Base-by-base conservation (phyloP, 1,140 invertebrate genomes). In the Eurytemora carolleeae region DNA sequence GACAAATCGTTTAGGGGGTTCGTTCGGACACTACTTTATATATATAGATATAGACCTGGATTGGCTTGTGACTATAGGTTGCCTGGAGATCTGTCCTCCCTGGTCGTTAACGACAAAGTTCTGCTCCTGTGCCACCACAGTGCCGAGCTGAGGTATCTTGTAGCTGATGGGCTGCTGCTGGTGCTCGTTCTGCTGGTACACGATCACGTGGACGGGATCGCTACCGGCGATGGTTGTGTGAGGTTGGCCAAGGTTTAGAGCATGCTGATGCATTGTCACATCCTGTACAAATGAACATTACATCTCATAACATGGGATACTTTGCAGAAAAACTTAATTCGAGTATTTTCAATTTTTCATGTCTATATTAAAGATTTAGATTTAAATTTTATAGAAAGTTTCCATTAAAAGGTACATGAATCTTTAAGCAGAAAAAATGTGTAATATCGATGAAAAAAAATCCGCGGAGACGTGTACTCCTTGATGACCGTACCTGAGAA, bases 161-260 rank as follows among this genome's bases (percentile, higher is more conserved):
- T 60, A 60, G 23, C 31, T 55, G 20, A 60, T 60, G 16, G 59
- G 59, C 17, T 60, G 59, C 24, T 60, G 59, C 24, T 60, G 59
- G 2, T 60, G 59, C 23, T 57, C 16, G 3, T 57, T 16, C 16
- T 57, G 56, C 23, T 57, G 56, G 56, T 57, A 57, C 16, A 57
- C 56, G 16, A 57, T 12, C 19, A 25, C 31, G n/a, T 44, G 31
- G 31, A 44, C 31, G n/a, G 31, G 31, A n/a, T 44, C 31, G 31
- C 31, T 44, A n/a, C 31, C 31, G 7, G 31, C 31, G 7, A 44
- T 44, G 7, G 31, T 44, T 7, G 31, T 44, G 31, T 44, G 31
- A n/a, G 31, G 7, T n/a, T 44, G 31, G 7, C 31, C 31, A 44
- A 44, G 31, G 31, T 44, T 44, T 7, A 44, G 31, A 12, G 31